Conservation (phyloP, 2,113 vertebrate species). For the Sorex fumeus region DNA sequence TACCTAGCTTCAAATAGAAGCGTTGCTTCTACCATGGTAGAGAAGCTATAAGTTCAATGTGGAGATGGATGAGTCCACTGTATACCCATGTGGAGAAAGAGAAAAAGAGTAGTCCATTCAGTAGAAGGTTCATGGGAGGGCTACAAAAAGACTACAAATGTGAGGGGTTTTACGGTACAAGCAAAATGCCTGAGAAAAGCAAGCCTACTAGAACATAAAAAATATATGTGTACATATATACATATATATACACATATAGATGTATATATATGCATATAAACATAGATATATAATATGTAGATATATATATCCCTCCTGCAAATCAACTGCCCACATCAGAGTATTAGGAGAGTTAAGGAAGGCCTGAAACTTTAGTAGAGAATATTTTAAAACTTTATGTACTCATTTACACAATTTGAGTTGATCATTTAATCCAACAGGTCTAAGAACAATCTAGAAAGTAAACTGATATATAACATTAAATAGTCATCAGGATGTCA, state of each 20-base stretch:
- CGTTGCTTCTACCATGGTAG: not conserved
- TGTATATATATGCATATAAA: no score
- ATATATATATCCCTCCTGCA: not conserved
- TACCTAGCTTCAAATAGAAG: not conserved
- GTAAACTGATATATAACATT: not conserved
- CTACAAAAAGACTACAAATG: not conserved
- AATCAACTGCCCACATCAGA: not conserved
- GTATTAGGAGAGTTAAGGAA: not conserved
- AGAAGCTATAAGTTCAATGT: not conserved
- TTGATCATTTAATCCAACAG: conserved; percentile 26
- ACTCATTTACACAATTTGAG: conserved; percentile 31
- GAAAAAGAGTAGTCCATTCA: not conserved
- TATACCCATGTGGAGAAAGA: not conserved
- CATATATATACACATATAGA: no score
- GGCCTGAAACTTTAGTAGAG: not conserved
- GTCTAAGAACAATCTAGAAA: not conserved
- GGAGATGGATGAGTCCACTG: not conserved
- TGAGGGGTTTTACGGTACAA: not conserved
- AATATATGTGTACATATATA: not conserved
- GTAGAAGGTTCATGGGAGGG: not conserved
- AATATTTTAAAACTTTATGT: not conserved
- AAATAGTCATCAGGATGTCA: conserved; percentile 6
- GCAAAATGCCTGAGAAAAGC: not conserved
- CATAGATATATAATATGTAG: no score
- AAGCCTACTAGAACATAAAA: conserved; percentile 37